These are phyloP conservation scores for Limosa lapponica DNA, from an alignment of 2,797 vertebrate species.

Conservation along the genomic window DNA sequence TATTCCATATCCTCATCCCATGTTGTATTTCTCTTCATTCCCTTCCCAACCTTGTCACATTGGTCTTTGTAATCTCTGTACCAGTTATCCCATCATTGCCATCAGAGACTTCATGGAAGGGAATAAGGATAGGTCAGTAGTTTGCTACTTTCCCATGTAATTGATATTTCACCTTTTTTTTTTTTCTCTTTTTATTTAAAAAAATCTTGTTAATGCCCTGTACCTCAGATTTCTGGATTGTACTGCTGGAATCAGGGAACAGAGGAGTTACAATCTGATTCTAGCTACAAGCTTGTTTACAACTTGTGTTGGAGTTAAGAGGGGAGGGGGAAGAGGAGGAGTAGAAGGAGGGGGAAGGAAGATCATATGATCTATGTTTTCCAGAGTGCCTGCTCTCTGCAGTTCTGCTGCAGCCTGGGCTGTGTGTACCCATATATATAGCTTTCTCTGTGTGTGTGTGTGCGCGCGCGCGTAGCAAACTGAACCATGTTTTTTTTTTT, in stretches of 20 bases:
- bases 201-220: background rate
- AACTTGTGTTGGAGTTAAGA: slow-evolving; percentile 64
- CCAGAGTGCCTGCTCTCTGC: slow-evolving; percentile 70
- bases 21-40: background rate
- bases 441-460: background rate
- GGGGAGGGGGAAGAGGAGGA: slow-evolving; percentile 70
- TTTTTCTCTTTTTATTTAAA: background rate
- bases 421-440: slow-evolving; percentile 22
- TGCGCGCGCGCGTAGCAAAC: background rate
- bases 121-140: background rate
- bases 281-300: slow-evolving; percentile 75
- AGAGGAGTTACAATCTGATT: slow-evolving; percentile 38
- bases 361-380: slow-evolving; percentile 78
- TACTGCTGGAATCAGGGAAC: background rate
- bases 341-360: slow-evolving; percentile 60
- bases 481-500: slow-evolving; percentile 9
- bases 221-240: background rate
- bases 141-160: background rate
- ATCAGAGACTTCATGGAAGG: background rate
- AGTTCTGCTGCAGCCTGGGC: slow-evolving; percentile 66
- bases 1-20: background rate
- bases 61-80: background rate
- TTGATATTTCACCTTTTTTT: background rate
- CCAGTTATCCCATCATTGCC: background rate
- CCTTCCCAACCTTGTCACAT: background rate